Percentiles rank a stretch among this genome's conserved stretches.
phyloP scores from a whole-genome alignment of 1,140 invertebrate genomes.

The Battus philenor region DNA sequence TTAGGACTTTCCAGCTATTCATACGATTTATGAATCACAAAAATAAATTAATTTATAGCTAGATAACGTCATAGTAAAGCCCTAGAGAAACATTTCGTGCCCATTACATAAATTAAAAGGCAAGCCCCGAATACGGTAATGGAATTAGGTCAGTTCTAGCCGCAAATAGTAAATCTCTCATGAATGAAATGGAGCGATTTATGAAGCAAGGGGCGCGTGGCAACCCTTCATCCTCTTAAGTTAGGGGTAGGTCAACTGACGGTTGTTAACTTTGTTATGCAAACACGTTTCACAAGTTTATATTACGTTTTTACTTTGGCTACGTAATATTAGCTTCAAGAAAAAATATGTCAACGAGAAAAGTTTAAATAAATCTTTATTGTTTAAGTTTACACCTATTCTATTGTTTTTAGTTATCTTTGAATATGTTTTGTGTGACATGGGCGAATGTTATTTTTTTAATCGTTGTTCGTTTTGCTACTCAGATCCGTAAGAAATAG shows the following conservation, averaged over 20 bases:
- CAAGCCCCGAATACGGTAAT: slow-evolving; percentile 28
- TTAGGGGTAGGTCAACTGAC: background rate
- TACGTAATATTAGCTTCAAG: no score
- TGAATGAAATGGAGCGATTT: slow-evolving; percentile 29
- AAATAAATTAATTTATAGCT: slow-evolving; percentile 41
- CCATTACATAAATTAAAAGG: slow-evolving; percentile 35
- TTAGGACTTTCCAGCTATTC: slow-evolving; percentile 3
- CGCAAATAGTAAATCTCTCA: slow-evolving; percentile 39
- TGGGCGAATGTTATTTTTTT: no score
- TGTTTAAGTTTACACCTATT: no score
- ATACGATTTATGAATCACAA: slow-evolving; percentile 6
- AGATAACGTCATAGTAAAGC: slow-evolving; percentile 40
- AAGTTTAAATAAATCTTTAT: no score
- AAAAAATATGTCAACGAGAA: no score
- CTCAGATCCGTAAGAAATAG: no score
- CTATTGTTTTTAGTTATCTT: no score
- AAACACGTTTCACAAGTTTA: no score
- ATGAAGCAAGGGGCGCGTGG: slow-evolving; percentile 22
- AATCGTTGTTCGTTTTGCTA: no score
- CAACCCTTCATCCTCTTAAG: slow-evolving; percentile 7
- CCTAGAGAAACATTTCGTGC: slow-evolving; percentile 22
- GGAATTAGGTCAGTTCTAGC: slow-evolving; percentile 42
- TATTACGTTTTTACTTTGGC: no score
- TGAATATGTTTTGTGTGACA: no score
- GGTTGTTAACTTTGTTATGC: no score